A percentile compares a stretch with the other conserved stretches of the same genome.
Conservation (phyloP, 2,797 vertebrate species). For the Spinus olivaceus region DNA sequence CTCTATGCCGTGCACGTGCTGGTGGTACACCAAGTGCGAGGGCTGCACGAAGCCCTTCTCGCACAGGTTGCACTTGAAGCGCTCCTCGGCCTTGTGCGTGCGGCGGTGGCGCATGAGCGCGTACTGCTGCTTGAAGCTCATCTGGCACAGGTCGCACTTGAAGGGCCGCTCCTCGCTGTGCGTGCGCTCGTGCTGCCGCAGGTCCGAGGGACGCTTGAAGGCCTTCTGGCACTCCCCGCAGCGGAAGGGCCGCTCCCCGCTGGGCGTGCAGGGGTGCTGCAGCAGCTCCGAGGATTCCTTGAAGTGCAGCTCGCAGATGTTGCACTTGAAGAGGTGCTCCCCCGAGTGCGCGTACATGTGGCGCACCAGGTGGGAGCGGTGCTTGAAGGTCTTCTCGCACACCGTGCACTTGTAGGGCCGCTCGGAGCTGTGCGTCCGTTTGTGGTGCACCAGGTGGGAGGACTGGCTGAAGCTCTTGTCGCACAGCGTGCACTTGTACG, state of each 20-base stretch:
- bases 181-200: slow-evolving; percentile 94
- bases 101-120: slow-evolving; percentile 92
- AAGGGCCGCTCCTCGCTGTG: slow-evolving; percentile 99
- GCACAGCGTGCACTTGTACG: slow-evolving; percentile 94
- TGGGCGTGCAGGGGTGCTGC: slow-evolving; percentile 96
- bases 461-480: slow-evolving; percentile 99
- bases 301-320: slow-evolving; percentile 94
- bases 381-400: slow-evolving; percentile 98
- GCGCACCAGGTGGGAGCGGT: slow-evolving; percentile 96
- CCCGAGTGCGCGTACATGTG: slow-evolving; percentile 98
- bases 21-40: slow-evolving; percentile 94
- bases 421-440: slow-evolving; percentile 94
- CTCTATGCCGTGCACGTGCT: slow-evolving; percentile 95
- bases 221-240: slow-evolving; percentile 92
- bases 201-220: slow-evolving; percentile 94
- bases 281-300: slow-evolving; percentile 95
- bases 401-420: slow-evolving; percentile 95
- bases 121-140: slow-evolving; percentile 98
- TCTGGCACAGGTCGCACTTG: slow-evolving; percentile 97
- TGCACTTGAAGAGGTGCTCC: slow-evolving; percentile 93
- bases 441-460: slow-evolving; percentile 95
- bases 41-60: slow-evolving; percentile 97
- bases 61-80: slow-evolving; percentile 94
- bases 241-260: slow-evolving; percentile 91
- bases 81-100: slow-evolving; percentile 90